A percentile compares a stretch with the other conserved stretches of the same genome.
Conservation (phyloP, 2,888 invertebrate species). For the Diaprepes abbreviatus region DNA sequence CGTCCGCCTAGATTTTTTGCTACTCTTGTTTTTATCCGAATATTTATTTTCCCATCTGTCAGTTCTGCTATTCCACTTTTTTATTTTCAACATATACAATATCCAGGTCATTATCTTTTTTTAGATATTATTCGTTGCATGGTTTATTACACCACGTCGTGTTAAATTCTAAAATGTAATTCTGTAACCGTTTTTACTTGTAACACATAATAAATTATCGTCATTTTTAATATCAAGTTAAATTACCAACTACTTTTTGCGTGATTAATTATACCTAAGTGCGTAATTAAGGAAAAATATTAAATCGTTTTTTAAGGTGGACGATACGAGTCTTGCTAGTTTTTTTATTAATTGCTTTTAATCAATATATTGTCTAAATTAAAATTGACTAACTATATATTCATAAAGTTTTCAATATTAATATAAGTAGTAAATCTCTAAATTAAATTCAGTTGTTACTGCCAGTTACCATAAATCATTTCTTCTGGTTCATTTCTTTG, state of each 20-base stretch:
- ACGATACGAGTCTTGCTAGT: no score
- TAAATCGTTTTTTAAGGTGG: background rate
- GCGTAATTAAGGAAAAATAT: background rate
- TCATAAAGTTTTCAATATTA: no score
- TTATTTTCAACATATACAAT: conserved; percentile 3
- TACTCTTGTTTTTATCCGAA: background rate
- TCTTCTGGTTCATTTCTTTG: no score
- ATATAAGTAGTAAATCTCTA: no score
- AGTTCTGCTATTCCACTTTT: background rate
- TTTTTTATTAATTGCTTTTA: no score
- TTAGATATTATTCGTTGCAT: conserved; percentile 4
- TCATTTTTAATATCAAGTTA: conserved; percentile 3
- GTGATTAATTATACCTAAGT: background rate
- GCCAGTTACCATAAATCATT: no score
- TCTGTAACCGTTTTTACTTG: background rate
- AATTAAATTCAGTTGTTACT: no score
- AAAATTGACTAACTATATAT: no score
- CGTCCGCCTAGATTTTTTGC: background rate
- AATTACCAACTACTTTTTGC: conserved; percentile 2
- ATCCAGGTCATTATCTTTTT: conserved; percentile 22
- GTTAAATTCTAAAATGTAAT: background rate
- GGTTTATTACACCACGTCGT: background rate
- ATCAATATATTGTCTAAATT: no score
- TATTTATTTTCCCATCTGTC: background rate
- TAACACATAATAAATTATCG: background rate